Conservation (phyloP, 1,140 invertebrate species). For the Zaprionus nigranus region DNA sequence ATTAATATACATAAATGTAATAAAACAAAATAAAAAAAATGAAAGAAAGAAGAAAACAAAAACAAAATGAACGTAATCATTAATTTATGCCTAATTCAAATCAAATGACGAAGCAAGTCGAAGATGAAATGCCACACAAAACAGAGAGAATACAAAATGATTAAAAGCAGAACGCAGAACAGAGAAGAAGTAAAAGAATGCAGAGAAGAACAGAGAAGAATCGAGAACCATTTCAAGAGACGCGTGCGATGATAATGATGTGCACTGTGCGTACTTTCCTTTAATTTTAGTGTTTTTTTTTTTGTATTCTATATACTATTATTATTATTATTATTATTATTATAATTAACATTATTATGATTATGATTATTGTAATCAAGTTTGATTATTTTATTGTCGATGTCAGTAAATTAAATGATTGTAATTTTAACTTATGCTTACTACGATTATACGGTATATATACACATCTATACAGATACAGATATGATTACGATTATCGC, state of each 20-base stretch:
- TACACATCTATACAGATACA: too few species aligned
- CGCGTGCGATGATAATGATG: constrained; percentile 37
- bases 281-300: constrained; percentile 62
- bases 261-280: constrained; percentile 67
- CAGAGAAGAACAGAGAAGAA: constrained; percentile 7
- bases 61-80: constrained; percentile 42
- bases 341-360: constrained; percentile 27
- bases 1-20: constrained; percentile 61
- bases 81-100: constrained; percentile 74
- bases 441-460: constrained; percentile 14
- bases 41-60: background rate
- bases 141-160: background rate
- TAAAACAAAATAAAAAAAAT: constrained; percentile 17
- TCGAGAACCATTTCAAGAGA: constrained; percentile 45
- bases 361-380: constrained; percentile 30
- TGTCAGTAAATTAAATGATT: constrained; percentile 34
- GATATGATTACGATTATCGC: constrained; percentile 43
- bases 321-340: constrained; percentile 15
- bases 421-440: constrained; percentile 39
- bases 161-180: constrained; percentile 15
- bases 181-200: background rate
- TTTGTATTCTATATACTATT: constrained; percentile 37
- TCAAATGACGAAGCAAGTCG: constrained; percentile 43
- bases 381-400: constrained; percentile 21
- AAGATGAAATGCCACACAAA: constrained; percentile 29